A percentile compares a stretch with the other conserved stretches of the same genome.
These are phyloP conservation scores for Patagioenas fasciata DNA, from an alignment of 2,113 vertebrate genomes.

Conservation along the genomic window DNA sequence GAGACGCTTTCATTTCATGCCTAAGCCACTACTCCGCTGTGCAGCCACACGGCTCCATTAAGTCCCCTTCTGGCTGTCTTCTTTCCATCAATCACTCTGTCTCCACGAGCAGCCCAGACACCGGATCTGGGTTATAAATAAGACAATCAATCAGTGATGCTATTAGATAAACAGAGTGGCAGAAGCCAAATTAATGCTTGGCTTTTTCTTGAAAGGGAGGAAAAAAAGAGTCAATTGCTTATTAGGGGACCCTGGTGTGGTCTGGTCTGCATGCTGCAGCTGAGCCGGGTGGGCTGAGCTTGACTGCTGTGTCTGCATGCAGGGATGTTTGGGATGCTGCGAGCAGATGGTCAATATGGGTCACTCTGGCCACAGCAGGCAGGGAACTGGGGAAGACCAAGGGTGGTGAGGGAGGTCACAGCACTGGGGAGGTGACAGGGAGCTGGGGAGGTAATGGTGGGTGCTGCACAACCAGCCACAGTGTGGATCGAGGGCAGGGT, in stretches of 20 bases:
- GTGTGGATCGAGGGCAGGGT: accelerated
- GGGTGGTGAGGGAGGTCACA: neutral
- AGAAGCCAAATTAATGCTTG: conserved; percentile 68
- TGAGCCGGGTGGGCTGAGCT: neutral
- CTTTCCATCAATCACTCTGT: conserved; percentile 61
- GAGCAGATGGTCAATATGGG: neutral
- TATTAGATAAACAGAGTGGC: conserved; percentile 69
- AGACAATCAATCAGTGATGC: conserved; percentile 63
- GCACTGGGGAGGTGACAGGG: too few relatives aligned
- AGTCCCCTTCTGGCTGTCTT: conserved; percentile 48
- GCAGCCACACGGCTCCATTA: conserved; percentile 60
- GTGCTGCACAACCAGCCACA: neutral
- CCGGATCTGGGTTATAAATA: conserved; percentile 69
- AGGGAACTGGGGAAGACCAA: neutral
- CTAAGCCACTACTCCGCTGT: neutral
- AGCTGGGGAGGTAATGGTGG: neutral
- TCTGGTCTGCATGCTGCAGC: neutral
- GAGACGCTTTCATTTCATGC: conserved; percentile 51
- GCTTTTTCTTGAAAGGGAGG: conserved; percentile 62
- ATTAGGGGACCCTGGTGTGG: conserved; percentile 38
- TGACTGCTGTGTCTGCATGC: accelerated
- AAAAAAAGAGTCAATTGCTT: conserved; percentile 53
- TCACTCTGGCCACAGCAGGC: neutral
- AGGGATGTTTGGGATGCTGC: neutral
- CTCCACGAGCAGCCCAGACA: conserved; percentile 21